These are phyloP conservation scores for Limanda limanda DNA, from an alignment of 2,113 vertebrate species.

Conservation along the genomic window DNA sequence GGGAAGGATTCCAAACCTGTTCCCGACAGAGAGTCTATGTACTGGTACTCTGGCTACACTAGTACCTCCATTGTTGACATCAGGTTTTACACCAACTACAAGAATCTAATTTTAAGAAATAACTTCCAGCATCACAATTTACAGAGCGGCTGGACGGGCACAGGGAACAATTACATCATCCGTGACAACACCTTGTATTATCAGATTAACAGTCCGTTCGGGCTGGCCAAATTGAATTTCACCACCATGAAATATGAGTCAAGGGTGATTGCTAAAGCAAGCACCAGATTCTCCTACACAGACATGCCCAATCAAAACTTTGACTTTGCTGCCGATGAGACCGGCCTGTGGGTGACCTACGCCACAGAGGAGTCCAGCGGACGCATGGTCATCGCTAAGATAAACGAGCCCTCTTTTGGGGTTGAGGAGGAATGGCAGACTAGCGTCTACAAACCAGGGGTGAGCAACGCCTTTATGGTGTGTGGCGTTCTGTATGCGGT, in stretches of 20 bases:
- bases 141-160: constrained; percentile 45
- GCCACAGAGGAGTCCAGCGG: constrained; percentile 73
- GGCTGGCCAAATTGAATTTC: constrained; percentile 74
- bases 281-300: constrained; percentile 71
- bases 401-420: constrained; percentile 76
- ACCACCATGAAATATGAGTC: constrained; percentile 59
- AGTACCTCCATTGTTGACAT: constrained; percentile 45
- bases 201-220: constrained; percentile 65
- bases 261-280: constrained; percentile 65
- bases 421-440: constrained; percentile 79
- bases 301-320: constrained; percentile 65
- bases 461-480: constrained; percentile 83
- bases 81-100: constrained; percentile 70
- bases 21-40: constrained; percentile 69
- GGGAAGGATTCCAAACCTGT: constrained; percentile 78
- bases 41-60: constrained; percentile 70
- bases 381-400: constrained; percentile 75
- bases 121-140: constrained; percentile 43
- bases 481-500: constrained; percentile 83
- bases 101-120: constrained; percentile 73
- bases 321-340: constrained; percentile 83
- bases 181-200: constrained; percentile 73
- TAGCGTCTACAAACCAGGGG: constrained; percentile 72
- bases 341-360: constrained; percentile 82
- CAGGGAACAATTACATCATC: constrained; percentile 75